Evolutionary conservation across 1,140 invertebrate genomes (phyloP).

Genomic region (Cryptotermes secundus): DNA sequence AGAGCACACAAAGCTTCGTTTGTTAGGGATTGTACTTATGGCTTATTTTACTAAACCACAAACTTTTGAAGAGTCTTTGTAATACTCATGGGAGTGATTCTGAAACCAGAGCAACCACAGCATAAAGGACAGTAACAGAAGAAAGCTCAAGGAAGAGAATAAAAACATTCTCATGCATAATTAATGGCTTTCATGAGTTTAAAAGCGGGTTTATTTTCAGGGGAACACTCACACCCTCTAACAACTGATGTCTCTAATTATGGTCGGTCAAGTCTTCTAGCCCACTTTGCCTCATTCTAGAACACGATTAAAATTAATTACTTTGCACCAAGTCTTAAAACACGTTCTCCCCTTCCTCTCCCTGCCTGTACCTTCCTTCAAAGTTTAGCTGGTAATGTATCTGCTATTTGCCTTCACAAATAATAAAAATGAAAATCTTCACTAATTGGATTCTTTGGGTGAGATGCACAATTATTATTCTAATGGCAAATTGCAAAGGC

Average conservation of each 20-base stretch:
- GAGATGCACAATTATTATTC: constrained; percentile 6
- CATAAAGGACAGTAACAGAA: not conserved
- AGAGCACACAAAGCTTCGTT: no score
- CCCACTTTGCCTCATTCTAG: constrained; percentile 21
- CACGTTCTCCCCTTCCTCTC: not conserved
- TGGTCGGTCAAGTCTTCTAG: constrained; percentile 25
- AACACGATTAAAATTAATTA: constrained; percentile 38
- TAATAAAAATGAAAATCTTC: not conserved
- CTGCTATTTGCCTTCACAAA: constrained; percentile 17
- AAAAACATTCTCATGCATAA: constrained; percentile 24
- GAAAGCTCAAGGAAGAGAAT: not conserved
- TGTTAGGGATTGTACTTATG: no score
- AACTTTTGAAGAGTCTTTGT: not conserved
- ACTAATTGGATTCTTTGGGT: constrained; percentile 29
- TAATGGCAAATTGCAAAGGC: not conserved
- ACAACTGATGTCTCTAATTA: constrained; percentile 35
- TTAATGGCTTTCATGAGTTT: constrained; percentile 26
- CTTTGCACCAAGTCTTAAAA: constrained; percentile 29
- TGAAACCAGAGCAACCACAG: not conserved
- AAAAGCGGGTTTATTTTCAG: constrained; percentile 28
- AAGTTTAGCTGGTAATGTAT: constrained; percentile 24
- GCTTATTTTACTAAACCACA: no score
- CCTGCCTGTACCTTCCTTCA: constrained; percentile 1
- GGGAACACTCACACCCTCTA: not conserved
- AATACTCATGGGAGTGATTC: not conserved